Conservation (phyloP, 2,113 vertebrate species). For the Probosciger aterrimus region DNA sequence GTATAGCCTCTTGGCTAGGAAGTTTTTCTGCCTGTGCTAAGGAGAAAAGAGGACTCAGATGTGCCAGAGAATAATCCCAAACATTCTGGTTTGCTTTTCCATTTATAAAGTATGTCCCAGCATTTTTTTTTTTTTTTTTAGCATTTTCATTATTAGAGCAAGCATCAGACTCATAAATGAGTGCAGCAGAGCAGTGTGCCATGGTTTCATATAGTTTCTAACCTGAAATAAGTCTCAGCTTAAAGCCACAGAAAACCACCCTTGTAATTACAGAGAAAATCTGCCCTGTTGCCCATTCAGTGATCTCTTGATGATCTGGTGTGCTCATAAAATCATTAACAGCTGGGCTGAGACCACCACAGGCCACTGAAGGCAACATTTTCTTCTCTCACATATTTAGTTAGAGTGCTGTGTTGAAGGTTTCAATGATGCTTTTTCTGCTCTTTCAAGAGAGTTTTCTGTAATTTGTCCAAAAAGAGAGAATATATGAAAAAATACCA, state of each 20-base stretch:
- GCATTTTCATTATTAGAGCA: not conserved
- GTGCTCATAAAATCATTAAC: not conserved
- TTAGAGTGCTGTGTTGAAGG: not conserved
- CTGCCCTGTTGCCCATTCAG: not conserved
- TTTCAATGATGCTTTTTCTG: not conserved
- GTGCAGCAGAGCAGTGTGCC: not conserved
- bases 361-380: not conserved
- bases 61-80: not conserved
- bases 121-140: not conserved
- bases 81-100: not conserved
- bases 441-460: not conserved
- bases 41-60: not conserved
- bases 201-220: not conserved
- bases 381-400: not conserved
- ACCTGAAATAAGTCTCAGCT: not conserved
- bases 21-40: not conserved
- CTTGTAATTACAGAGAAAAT: not conserved
- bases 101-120: not conserved
- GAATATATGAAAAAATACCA: not conserved
- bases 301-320: not conserved
- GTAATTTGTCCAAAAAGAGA: not conserved
- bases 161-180: not conserved
- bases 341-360: not conserved
- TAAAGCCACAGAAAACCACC: not conserved
- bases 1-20: not conserved